Evolutionary conservation across 92 coral and sea anemone species (phyloP).

Genomic region (Montipora capitata): DNA sequence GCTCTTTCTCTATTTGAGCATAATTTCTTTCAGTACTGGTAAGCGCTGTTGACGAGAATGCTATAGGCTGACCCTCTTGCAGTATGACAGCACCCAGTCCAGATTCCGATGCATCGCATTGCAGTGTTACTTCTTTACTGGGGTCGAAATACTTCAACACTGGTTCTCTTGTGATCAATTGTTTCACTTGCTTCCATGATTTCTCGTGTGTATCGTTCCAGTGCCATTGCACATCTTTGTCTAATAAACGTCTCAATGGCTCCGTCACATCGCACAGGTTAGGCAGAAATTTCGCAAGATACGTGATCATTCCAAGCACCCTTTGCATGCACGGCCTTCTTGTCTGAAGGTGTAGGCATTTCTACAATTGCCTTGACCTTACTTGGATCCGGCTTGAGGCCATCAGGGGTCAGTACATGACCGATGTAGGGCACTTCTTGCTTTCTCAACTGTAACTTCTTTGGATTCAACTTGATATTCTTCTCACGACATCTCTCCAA

Average conservation of each 20-base stretch:
- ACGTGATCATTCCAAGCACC: conserved; percentile 5
- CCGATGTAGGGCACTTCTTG: conserved; percentile 8
- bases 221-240: conserved; percentile 3
- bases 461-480: conserved; percentile 25
- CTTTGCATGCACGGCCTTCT: conserved; percentile 11
- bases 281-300: conserved; percentile 9
- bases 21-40: conserved; percentile 1
- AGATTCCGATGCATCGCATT: too few species aligned
- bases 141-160: too few species aligned
- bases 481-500: conserved; percentile 15
- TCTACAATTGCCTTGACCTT: conserved; percentile 11
- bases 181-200: too few species aligned
- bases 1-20: conserved; percentile 5
- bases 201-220: too few species aligned
- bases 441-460: conserved; percentile 20
- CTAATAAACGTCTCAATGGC: conserved; percentile 2
- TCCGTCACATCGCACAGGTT: conserved; percentile 13
- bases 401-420: background rate
- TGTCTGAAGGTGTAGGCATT: conserved; percentile 3
- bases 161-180: too few species aligned
- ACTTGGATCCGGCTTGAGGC: conserved; percentile 4
- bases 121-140: too few species aligned
- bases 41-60: conserved; percentile 9
- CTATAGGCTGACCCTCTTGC: background rate
- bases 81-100: too few species aligned